These are phyloP conservation scores for Psettodes erumei DNA, from an alignment of 2,113 vertebrate genomes.

Conservation along the genomic window DNA sequence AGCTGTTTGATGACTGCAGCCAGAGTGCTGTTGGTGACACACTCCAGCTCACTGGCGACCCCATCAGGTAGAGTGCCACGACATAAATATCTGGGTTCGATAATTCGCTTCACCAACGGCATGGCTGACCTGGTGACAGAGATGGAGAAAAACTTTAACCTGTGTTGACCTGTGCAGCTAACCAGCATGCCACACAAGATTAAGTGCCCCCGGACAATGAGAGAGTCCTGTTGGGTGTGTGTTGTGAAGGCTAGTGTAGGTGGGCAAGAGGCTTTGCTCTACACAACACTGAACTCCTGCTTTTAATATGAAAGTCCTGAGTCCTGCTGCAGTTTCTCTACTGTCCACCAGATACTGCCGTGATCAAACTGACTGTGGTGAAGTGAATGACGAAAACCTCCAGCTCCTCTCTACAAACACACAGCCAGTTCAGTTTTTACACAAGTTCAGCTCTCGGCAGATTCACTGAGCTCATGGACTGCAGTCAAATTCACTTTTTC, in stretches of 20 bases:
- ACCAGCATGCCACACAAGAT: too few relatives aligned
- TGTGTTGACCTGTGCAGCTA: too few relatives aligned
- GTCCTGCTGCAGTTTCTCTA: neutral
- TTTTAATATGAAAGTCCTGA: neutral
- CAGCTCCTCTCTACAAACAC: too few relatives aligned
- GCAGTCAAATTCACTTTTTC: neutral
- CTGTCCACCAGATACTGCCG: neutral
- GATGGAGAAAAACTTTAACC: too few relatives aligned
- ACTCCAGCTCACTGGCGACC: conserved; percentile 87
- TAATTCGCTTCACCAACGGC: conserved; percentile 72
- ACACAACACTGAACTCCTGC: neutral
- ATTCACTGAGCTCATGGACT: neutral
- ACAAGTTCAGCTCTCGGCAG: neutral
- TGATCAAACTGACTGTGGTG: too few relatives aligned
- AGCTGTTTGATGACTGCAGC: conserved; percentile 91
- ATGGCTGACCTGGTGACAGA: conserved; percentile 25
- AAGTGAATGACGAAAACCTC: too few relatives aligned
- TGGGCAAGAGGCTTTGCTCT: neutral
- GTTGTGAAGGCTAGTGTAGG: too few relatives aligned
- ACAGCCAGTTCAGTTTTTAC: too few relatives aligned
- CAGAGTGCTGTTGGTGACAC: conserved; percentile 90
- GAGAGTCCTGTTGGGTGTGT: neutral
- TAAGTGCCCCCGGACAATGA: too few relatives aligned
- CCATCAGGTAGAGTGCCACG: conserved; percentile 86
- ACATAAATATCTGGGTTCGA: conserved; percentile 86